Conservation (phyloP, 1,140 invertebrate genomes). For the Anoplolepis gracilipes region DNA sequence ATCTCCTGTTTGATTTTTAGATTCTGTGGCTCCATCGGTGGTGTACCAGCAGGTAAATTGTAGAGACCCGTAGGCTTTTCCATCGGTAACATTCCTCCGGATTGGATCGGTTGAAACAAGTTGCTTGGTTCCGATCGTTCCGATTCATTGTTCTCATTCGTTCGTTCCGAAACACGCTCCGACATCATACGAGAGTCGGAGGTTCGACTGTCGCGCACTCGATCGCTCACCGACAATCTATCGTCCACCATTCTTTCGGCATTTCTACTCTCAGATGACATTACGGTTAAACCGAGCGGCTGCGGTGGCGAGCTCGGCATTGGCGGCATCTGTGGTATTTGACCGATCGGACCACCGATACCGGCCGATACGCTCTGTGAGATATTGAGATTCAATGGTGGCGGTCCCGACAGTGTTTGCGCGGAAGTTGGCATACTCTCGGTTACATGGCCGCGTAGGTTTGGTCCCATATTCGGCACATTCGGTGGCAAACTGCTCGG, state of each 20-base stretch:
- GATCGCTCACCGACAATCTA: conserved; percentile 65
- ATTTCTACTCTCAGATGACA: conserved; percentile 78
- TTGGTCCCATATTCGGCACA: conserved; percentile 73
- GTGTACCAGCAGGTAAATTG: conserved; percentile 85
- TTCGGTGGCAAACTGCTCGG: conserved; percentile 73
- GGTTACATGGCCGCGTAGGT: conserved; percentile 72
- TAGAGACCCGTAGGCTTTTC: conserved; percentile 78
- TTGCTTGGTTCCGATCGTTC: conserved; percentile 79
- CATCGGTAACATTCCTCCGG: conserved; percentile 79
- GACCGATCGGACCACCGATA: conserved; percentile 79
- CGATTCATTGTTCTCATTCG: conserved; percentile 70
- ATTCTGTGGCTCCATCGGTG: conserved; percentile 89
- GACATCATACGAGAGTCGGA: conserved; percentile 32
- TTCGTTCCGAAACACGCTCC: conserved; percentile 67
- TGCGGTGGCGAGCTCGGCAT: conserved; percentile 78
- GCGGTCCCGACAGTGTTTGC: conserved; percentile 73
- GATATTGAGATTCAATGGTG: conserved; percentile 82
- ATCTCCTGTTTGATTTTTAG: conserved; percentile 93
- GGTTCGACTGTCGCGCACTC: conserved; percentile 67
- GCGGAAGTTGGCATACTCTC: conserved; percentile 74
- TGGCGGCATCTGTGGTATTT: conserved; percentile 74
- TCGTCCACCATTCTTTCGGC: conserved; percentile 79
- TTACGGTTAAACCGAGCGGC: conserved; percentile 81
- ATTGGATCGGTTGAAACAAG: conserved; percentile 86
- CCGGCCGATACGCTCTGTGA: conserved; percentile 75